Evolutionary conservation across 2,113 vertebrate species (phyloP), one percentile per base, ranked within the genome.

Genomic region (Papio anubis): DNA sequence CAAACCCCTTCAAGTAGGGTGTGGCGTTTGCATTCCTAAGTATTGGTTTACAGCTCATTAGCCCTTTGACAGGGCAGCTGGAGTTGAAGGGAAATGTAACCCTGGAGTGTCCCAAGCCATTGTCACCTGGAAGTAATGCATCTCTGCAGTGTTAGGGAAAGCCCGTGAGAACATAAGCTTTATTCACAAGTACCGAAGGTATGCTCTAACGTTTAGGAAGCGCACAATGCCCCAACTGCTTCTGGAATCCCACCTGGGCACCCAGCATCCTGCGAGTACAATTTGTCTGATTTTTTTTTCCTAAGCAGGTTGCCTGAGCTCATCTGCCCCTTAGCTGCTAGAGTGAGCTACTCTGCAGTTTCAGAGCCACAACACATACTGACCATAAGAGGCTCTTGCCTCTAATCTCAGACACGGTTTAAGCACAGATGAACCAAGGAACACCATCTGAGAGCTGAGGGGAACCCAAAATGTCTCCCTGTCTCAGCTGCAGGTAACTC

Each of bases 41-140:
- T 95, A 93, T 97, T 83, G 7, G 75, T 66, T 93, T 95, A 90
- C 82, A 84, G 64, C 68, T 93, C 88, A 59, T 88, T 86, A 82
- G 82, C 86, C 66, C 5, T 86, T 79, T 94, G 96, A 93, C 89
- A 79, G 61, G 52, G n/a, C 40, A 75, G n/a, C 32, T 40, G 72
- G 52, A 52, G 3, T 50, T 10, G 16, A 90, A 70, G 75, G 68
- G 83, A 84, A 93, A 45, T 8, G 32, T 81, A 52, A 70, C 40
- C 61, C 55, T 35, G 27, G 38, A 5, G 23, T 8, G 52, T 40
- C 59, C 73, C 4, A 0, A 78, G 38, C 68, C 21, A 2, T 3
- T 61, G 76, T 93, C 75, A 27, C 45, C 57, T 25, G 14, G 76
- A 91, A 81, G 79, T 30, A 40, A 75, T 23, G 25, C 38, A 40